Evolutionary conservation across 1,140 invertebrate genomes (phyloP), one percentile per base, ranked within the genome.

Genomic region (Phymastichus coffea): DNA sequence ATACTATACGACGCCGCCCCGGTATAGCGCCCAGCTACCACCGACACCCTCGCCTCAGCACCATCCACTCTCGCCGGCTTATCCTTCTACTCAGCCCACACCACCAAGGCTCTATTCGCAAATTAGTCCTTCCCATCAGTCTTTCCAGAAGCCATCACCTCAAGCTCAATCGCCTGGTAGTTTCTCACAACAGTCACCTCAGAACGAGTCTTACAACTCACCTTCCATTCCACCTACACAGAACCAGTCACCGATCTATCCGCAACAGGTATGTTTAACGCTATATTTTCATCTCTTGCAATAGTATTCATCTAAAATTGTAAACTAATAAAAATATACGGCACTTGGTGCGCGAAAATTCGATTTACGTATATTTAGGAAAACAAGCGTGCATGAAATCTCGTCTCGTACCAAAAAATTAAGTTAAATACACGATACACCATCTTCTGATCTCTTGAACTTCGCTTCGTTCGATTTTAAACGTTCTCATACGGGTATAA

Each of bases 21-120:
- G 75, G 43, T 79, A 78, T 61, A 77, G 75, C 17, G 78, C 78
- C 9, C 77, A 78, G 57, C 63, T 78, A 12, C 77, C 77, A 7
- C 77, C 78, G 7, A 78, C 77, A 2, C 77, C 78, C 0, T 79
- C 78, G 0, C 77, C 78, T 3, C 78, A 79, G 30, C 73, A 78
- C 67, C 74, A 78, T 70, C 74, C 75, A 3, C 19, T 75, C 10
- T 78, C 77, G 2, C 77, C 78, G 14, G 75, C 75, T 7, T 79
- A 79, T 66, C 71, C 75, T 1, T 76, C 76, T 3, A 75, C 77
- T 43, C 77, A 35, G 43, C 23, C 37, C 19, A n/a, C 49, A 35
- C 15, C 51, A 20, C 35, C 40, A 23, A 62, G 17, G 6, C 48
- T 70, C 2, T 75, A 75, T 54, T 67, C 74, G 19, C 71, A 73